phyloP scores from a whole-genome alignment of 2,888 invertebrate species.

The Luperina nickerlii region DNA sequence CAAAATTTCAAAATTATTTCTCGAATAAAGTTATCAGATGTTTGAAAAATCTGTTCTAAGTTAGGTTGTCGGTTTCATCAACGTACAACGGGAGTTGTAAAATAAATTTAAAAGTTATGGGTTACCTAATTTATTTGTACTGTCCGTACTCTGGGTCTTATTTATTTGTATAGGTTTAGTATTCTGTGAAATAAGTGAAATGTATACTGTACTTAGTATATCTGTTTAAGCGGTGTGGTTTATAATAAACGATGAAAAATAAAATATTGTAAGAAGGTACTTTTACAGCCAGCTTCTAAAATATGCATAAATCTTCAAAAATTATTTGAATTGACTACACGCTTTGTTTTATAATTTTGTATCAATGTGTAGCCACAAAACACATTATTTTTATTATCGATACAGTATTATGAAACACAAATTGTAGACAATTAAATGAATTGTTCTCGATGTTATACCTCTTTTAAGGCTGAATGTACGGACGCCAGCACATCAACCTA shows the following conservation, averaged over 20 bases:
- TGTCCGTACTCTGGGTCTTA: slow-evolving; percentile 21
- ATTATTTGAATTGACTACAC: background rate
- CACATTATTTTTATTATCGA: background rate
- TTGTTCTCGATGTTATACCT: background rate
- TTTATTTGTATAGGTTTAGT: slow-evolving; percentile 27
- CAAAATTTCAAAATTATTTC: too few species aligned
- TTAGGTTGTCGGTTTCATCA: slow-evolving; percentile 14
- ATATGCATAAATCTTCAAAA: background rate
- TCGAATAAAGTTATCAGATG: too few species aligned
- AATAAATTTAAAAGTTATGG: slow-evolving; percentile 26
- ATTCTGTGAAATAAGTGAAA: slow-evolving; percentile 10
- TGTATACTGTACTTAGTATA: background rate
- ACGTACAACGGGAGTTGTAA: slow-evolving; percentile 48
- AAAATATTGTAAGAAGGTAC: background rate
- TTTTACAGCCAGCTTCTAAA: background rate
- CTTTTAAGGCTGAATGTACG: background rate
- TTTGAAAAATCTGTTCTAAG: background rate
- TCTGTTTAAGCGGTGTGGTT: slow-evolving; percentile 5
- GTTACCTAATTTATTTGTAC: slow-evolving; percentile 5
- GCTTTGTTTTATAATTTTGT: background rate
- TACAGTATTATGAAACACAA: background rate
- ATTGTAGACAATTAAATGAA: background rate
- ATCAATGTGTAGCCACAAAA: background rate
- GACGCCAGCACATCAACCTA: too few species aligned
- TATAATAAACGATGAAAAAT: background rate